Percentiles rank a stretch among this genome's conserved stretches.
Evolutionary conservation across 2,113 vertebrate genomes (phyloP).

Genomic region (Larimichthys polyactis): DNA sequence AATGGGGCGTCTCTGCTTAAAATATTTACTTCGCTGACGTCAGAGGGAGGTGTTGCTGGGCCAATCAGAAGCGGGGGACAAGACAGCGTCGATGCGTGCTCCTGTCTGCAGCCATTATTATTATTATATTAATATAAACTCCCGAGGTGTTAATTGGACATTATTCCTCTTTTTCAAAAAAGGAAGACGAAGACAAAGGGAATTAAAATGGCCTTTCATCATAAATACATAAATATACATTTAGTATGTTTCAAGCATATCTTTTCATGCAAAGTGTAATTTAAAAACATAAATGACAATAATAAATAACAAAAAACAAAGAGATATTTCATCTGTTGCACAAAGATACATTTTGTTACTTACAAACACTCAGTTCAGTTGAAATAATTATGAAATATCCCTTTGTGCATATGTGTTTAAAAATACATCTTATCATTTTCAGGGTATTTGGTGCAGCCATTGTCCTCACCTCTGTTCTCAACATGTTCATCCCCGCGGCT

Average conservation of each 20-base stretch:
- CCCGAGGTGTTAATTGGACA: no score
- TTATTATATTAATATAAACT: no score
- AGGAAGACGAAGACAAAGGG: neutral
- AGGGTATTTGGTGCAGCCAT: slow-evolving; percentile 98
- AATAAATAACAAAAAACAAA: no score
- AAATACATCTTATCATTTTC: slow-evolving; percentile 62
- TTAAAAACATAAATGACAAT: neutral
- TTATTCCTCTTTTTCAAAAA: no score
- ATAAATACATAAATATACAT: neutral
- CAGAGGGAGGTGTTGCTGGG: neutral
- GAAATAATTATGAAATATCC: neutral
- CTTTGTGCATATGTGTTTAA: neutral
- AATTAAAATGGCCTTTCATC: neutral
- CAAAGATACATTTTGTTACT: neutral
- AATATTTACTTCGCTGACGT: slow-evolving; percentile 48
- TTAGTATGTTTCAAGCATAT: neutral
- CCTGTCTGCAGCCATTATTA: neutral
- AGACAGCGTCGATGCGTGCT: neutral
- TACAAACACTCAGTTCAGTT: neutral
- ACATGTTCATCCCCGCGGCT: slow-evolving; percentile 98
- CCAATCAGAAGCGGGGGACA: slow-evolving; percentile 41
- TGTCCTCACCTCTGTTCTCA: slow-evolving; percentile 94
- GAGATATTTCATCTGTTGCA: neutral
- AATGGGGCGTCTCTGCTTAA: slow-evolving; percentile 1
- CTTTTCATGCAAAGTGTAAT: neutral